Conservation (phyloP, 1,140 invertebrate species). For the Drosophila triauraria region DNA sequence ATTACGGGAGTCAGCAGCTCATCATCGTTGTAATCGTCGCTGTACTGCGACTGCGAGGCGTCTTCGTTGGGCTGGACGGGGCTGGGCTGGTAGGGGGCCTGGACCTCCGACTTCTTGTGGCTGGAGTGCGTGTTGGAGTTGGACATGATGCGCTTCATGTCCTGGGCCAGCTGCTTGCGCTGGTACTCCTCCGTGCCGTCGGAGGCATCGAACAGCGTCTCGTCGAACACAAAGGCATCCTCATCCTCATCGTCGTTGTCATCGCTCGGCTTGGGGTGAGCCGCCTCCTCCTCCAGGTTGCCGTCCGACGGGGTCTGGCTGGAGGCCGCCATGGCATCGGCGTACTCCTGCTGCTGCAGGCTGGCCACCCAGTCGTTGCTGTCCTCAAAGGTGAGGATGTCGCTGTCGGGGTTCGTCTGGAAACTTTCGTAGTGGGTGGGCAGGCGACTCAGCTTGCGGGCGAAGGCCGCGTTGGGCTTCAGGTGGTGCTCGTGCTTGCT, state of each 20-base stretch:
- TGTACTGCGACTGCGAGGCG: slow-evolving; percentile 33
- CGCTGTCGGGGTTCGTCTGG: slow-evolving; percentile 78
- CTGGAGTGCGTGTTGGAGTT: slow-evolving; percentile 61
- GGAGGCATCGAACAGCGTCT: slow-evolving; percentile 67
- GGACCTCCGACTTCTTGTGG: slow-evolving; percentile 21
- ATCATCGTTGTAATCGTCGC: slow-evolving; percentile 56
- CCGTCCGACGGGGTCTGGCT: slow-evolving; percentile 20
- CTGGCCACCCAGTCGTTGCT: slow-evolving; percentile 70
- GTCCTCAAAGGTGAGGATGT: slow-evolving; percentile 76
- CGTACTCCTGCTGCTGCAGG: slow-evolving; percentile 68
- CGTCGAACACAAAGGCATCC: slow-evolving; percentile 71
- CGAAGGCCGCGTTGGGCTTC: slow-evolving; percentile 61
- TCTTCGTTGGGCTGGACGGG: slow-evolving; percentile 13
- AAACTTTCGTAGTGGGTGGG: slow-evolving; percentile 83
- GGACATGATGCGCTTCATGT: slow-evolving; percentile 84
- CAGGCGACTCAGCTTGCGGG: slow-evolving; percentile 66
- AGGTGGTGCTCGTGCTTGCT: slow-evolving; percentile 66
- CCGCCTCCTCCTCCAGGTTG: neutral
- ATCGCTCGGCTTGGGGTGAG: slow-evolving; percentile 9
- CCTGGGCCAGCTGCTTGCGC: slow-evolving; percentile 77
- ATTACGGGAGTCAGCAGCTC: slow-evolving; percentile 61
- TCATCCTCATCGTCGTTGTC: slow-evolving; percentile 33
- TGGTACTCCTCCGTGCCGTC: slow-evolving; percentile 78
- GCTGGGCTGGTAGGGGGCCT: slow-evolving; percentile 14
- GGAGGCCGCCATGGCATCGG: slow-evolving; percentile 52